These are phyloP conservation scores for Melieria picta DNA, from an alignment of 2,888 invertebrate genomes.

Conservation along the genomic window DNA sequence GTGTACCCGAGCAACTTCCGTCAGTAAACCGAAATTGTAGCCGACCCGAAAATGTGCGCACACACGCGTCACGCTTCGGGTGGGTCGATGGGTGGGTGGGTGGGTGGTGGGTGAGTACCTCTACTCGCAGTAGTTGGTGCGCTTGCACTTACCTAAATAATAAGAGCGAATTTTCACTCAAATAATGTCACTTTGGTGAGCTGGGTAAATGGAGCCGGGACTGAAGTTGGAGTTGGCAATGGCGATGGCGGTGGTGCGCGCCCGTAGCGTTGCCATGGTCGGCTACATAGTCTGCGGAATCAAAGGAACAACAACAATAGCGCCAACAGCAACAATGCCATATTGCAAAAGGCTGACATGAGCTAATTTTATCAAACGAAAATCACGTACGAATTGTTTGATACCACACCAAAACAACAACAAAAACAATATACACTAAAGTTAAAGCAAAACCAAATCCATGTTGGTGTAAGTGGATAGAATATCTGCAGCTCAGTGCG, in stretches of 20 bases:
- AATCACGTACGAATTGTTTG: slow-evolving; percentile 29
- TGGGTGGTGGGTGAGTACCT: too few species aligned
- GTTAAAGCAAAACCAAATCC: neutral
- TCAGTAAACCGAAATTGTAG: too few species aligned
- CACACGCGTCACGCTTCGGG: neutral
- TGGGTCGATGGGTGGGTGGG: neutral
- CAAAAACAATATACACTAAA: neutral
- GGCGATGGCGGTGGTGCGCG: neutral
- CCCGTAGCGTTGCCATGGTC: neutral
- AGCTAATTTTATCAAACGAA: slow-evolving; percentile 30
- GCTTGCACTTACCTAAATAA: too few species aligned
- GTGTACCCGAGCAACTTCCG: neutral
- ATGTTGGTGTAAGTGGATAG: neutral
- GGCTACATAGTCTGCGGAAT: too few species aligned
- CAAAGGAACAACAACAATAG: neutral
- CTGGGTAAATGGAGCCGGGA: slow-evolving; percentile 16
- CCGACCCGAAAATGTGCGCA: neutral
- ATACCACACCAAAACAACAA: neutral
- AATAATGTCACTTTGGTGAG: slow-evolving; percentile 31
- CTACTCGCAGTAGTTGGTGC: too few species aligned
- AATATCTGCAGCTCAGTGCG: neutral
- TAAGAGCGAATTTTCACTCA: slow-evolving; percentile 5
- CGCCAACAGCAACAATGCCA: neutral
- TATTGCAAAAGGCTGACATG: neutral
- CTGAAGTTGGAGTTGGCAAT: neutral